A percentile compares a stretch with the other conserved stretches of the same genome.
phyloP scores from a whole-genome alignment of 2,113 vertebrate genomes.

The Pluvianellus socialis region DNA sequence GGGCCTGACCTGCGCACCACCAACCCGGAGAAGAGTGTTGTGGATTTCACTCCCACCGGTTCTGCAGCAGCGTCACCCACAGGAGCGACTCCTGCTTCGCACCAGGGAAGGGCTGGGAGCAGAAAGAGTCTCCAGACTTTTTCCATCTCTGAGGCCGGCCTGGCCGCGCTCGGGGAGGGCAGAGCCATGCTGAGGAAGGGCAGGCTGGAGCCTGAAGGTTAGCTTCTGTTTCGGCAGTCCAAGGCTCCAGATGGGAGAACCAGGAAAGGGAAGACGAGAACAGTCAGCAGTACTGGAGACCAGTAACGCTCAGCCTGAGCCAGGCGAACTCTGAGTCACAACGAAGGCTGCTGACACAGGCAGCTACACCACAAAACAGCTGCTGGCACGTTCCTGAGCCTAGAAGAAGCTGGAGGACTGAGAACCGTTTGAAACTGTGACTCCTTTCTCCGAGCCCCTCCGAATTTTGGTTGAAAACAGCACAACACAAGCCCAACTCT shows the following conservation, averaged over 20 bases:
- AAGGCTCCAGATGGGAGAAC: not conserved
- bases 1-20: not conserved
- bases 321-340: constrained; percentile 9
- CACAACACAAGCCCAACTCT: not conserved
- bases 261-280: not conserved
- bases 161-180: rapidly evolving
- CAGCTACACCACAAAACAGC: not conserved
- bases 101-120: not conserved
- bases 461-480: not conserved
- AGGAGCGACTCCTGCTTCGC: not conserved
- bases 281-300: not conserved
- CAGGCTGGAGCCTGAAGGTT: not conserved
- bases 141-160: not conserved
- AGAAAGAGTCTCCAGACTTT: not conserved
- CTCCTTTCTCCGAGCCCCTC: not conserved
- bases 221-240: not conserved
- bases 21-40: not conserved
- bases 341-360: not conserved
- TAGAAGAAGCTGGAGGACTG: not conserved
- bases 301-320: not conserved
- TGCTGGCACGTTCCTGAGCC: not conserved
- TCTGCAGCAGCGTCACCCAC: not conserved
- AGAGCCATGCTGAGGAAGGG: not conserved
- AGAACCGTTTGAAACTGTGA: rapidly evolving
- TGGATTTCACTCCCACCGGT: not conserved